Base-by-base conservation (phyloP, 37 sponge, comb jelly and placozoan species). In the Amphimedon queenslandica region DNA sequence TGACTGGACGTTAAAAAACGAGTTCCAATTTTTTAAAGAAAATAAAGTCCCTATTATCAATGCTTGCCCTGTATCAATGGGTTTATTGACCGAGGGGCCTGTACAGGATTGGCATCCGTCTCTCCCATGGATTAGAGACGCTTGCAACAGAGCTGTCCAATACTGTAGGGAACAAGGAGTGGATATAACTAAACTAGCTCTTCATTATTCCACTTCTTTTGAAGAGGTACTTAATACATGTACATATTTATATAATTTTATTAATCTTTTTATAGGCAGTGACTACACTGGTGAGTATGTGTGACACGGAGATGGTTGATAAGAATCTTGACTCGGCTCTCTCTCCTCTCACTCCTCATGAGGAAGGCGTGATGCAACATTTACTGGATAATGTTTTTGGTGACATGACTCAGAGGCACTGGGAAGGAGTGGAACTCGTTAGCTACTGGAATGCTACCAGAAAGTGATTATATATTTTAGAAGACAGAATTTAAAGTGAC, bases 11-110 rank as follows among this genome's bases (percentile, higher is more conserved):
- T 90, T 97, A 2, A 38, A 33, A 11, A 72, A 73, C 0, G 67
- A 82, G 23, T 82, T 97, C 20, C 38, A 72, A 4, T 93, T 80
- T 68, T 94, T 88, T 38, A 35, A 82, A 35, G 71, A 74, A 24
- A 78, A 74, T 70, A 87, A 84, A 0, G 73, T 97, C 41, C 84
- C 81, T 0, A 47, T 97, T 2, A 85, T 97, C 51, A 97, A 94
- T 69, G 99, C 99, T 24, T 86, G 89, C 21, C 90, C 99, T 16
- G 57, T 97, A 40, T 71, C 81, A 23, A 90, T 94, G 92, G 99
- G 99, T 0, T 69, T 97, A 13, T 76, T 97, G 0, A 80, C 90
- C 27, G 33, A 75, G 30, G 35, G 25, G 6, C 80, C 80, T 32
- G 29, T 67, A 18, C 82, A 43, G 57, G 67, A 42, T 0, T 95